phyloP scores from a whole-genome alignment of 2,888 invertebrate genomes.

The Nymphalis urticae region DNA sequence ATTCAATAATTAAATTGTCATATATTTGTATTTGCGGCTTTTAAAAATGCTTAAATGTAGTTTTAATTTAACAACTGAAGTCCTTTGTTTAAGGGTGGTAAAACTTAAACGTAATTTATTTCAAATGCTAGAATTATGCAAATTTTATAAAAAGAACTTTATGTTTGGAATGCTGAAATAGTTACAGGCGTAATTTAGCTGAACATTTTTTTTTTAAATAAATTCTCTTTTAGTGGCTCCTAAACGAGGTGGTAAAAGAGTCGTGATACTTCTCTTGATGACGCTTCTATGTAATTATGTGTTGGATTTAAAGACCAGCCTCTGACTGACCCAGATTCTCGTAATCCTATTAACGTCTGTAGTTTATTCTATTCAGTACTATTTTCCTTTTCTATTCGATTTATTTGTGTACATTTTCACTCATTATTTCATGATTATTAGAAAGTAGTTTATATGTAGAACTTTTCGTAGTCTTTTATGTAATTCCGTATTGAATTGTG shows the following conservation, averaged over 20 bases:
- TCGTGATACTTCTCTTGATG: constrained; percentile 12
- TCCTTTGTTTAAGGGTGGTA: too few species aligned
- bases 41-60: too few species aligned
- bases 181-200: not conserved
- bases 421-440: too few species aligned
- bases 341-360: constrained; percentile 34
- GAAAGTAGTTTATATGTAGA: too few species aligned
- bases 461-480: not conserved
- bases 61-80: too few species aligned
- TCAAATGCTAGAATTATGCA: too few species aligned
- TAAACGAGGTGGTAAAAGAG: constrained; percentile 2
- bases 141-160: too few species aligned
- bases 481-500: not conserved
- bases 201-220: not conserved
- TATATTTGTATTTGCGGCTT: too few species aligned
- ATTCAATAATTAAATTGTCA: too few species aligned
- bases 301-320: constrained; percentile 31
- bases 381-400: constrained; percentile 28
- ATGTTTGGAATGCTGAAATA: too few species aligned
- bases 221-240: not conserved
- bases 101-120: too few species aligned
- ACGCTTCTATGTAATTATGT: constrained; percentile 32
- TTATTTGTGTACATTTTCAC: constrained; percentile 15
- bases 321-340: constrained; percentile 33
- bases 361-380: constrained; percentile 22